These are phyloP conservation scores for Hydrolagus colliei DNA, from an alignment of 2,797 vertebrate species.

Conservation along the genomic window DNA sequence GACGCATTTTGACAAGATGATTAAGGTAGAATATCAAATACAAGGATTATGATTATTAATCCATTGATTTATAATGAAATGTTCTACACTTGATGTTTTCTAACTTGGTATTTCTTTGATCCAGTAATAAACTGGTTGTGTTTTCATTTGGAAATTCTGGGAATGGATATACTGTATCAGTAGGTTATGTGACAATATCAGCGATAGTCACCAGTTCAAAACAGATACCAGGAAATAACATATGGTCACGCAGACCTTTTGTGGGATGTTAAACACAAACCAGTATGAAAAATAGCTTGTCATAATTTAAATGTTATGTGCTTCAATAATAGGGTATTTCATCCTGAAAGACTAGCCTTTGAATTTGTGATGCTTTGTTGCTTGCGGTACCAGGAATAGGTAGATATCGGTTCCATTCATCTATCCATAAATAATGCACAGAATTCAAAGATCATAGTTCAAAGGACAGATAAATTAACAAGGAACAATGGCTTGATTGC, in stretches of 20 bases:
- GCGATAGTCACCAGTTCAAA: neutral
- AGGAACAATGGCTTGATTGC: neutral
- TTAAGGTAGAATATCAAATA: neutral
- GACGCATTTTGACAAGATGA: too few species aligned
- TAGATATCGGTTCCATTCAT: neutral
- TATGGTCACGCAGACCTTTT: neutral
- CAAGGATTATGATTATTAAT: neutral
- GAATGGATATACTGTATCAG: neutral
- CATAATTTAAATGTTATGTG: neutral
- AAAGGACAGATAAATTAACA: neutral
- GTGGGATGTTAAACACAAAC: neutral
- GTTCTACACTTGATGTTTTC: neutral
- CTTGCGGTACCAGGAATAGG: neutral
- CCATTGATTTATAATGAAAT: neutral
- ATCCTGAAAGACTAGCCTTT: neutral
- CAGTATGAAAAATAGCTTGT: neutral
- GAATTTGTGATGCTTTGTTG: neutral
- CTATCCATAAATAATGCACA: neutral
- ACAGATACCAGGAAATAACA: neutral
- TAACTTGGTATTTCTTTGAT: neutral
- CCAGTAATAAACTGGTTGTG: neutral
- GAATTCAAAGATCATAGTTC: neutral
- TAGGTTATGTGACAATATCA: neutral
- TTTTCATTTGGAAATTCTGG: neutral
- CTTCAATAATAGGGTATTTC: neutral